These are phyloP conservation scores for Chironomus striatipennis DNA, from an alignment of 1,140 invertebrate genomes.

Conservation along the genomic window DNA sequence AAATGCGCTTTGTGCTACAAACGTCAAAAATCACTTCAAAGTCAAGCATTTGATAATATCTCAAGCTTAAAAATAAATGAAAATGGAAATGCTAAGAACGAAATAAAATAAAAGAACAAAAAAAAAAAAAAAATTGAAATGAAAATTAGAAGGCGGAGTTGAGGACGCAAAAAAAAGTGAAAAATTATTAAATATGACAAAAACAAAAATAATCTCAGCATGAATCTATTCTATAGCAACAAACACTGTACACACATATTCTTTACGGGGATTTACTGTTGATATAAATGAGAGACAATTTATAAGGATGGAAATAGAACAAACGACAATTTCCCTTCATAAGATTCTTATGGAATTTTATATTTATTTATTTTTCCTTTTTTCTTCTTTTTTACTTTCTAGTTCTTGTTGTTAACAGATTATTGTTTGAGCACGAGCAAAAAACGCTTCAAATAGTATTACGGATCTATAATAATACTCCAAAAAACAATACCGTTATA, in stretches of 20 bases:
- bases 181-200: constrained; percentile 23
- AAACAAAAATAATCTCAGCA: constrained; percentile 19
- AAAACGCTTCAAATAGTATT: background rate
- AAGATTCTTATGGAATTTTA: background rate
- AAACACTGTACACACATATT: background rate
- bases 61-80: background rate
- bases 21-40: no score
- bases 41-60: no score
- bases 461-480: no score
- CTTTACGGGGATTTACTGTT: background rate
- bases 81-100: background rate
- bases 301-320: background rate
- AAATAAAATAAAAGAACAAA: background rate
- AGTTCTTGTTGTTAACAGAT: background rate
- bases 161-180: background rate
- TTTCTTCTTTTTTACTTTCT: background rate
- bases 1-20: no score
- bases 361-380: background rate
- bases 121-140: background rate
- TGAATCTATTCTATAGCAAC: constrained; percentile 16
- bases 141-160: background rate
- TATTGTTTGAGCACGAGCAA: background rate
- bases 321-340: constrained; percentile 2
- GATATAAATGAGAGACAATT: constrained; percentile 21
- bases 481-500: no score